These are phyloP conservation scores for Meloidogyne floridensis DNA, from an alignment of 1,140 invertebrate genomes.

Conservation along the genomic window DNA sequence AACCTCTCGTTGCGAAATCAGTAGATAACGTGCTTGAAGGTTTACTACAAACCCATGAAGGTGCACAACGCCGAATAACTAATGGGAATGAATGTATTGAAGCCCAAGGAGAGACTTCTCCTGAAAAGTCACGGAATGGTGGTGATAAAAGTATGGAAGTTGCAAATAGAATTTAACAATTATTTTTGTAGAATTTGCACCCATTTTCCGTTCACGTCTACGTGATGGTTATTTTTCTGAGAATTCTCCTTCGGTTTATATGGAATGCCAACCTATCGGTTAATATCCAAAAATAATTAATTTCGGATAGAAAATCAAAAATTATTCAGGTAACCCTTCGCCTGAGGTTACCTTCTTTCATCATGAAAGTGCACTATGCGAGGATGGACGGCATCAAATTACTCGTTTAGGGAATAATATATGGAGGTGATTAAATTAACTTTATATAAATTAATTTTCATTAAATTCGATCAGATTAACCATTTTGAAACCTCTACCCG, in stretches of 20 bases:
- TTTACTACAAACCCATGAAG: conserved; percentile 32
- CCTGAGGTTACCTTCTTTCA: conserved; percentile 87
- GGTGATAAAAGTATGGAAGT: neutral
- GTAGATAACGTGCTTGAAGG: conserved; percentile 46
- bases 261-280: conserved; percentile 81
- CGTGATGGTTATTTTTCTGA: conserved; percentile 76
- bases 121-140: neutral
- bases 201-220: conserved; percentile 71
- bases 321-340: conserved; percentile 76
- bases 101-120: neutral
- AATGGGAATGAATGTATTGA: neutral
- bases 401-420: conserved; percentile 36
- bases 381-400: conserved; percentile 57
- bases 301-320: neutral
- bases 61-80: conserved; percentile 44
- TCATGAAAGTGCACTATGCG: conserved; percentile 67
- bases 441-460: neutral
- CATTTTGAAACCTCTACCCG: conserved; percentile 53
- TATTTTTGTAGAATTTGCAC: conserved; percentile 48
- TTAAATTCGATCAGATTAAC: conserved; percentile 35
- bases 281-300: neutral
- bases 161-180: neutral
- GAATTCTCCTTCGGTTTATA: conserved; percentile 74
- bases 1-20: conserved; percentile 49
- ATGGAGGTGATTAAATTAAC: conserved; percentile 15